A percentile compares a stretch with the other conserved stretches of the same genome.
Conservation (phyloP, 2,113 vertebrate genomes). For the Climacteris rufus region DNA sequence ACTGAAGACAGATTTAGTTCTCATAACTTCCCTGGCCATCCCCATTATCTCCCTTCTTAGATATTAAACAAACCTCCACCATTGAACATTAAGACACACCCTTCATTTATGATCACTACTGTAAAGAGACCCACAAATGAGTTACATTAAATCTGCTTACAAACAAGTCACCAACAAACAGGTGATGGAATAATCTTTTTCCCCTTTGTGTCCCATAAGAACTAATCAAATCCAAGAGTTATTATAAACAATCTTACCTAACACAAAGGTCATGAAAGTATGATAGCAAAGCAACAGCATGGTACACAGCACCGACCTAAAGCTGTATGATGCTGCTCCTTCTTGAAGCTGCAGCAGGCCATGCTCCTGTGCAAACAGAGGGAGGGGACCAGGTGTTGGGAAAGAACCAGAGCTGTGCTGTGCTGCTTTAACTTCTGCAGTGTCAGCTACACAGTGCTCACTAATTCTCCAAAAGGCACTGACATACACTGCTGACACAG, state of each 20-base stretch:
- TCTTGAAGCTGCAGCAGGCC: slow-evolving; percentile 93
- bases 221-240: slow-evolving; percentile 37
- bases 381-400: background rate
- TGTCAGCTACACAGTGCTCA: background rate
- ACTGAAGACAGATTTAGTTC: background rate
- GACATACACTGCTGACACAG: background rate
- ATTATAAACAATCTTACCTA: slow-evolving; percentile 79
- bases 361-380: slow-evolving; percentile 80
- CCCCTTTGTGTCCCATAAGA: slow-evolving; percentile 4
- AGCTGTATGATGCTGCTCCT: slow-evolving; percentile 83
- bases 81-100: background rate
- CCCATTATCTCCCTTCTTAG: background rate
- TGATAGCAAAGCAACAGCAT: slow-evolving; percentile 97
- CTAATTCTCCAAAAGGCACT: background rate
- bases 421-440: background rate
- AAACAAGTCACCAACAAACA: background rate
- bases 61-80: background rate
- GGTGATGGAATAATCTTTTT: background rate
- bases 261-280: slow-evolving; percentile 97
- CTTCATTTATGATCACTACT: background rate
- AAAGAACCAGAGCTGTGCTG: background rate
- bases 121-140: background rate
- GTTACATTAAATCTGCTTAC: background rate
- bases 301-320: slow-evolving; percentile 93
- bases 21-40: background rate